Conservation (phyloP, 2,113 vertebrate species). For the Silurus glanis region DNA sequence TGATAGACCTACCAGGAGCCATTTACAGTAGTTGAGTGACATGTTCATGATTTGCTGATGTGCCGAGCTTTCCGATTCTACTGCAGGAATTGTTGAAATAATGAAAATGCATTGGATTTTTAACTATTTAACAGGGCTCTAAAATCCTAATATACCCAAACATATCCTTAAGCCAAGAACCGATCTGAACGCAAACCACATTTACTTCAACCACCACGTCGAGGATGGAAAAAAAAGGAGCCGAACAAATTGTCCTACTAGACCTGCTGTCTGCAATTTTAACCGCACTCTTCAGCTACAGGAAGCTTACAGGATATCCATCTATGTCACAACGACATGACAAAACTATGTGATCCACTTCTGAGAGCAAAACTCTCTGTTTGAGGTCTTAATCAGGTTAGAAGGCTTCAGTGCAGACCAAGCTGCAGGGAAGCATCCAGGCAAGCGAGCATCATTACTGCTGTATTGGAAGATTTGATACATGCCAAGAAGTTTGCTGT, state of each 20-base stretch:
- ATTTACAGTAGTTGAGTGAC: not conserved
- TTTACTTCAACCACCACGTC: not conserved
- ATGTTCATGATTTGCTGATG: not conserved
- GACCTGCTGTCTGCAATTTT: not conserved
- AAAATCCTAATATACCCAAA: not conserved
- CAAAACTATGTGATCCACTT: conserved; percentile 21
- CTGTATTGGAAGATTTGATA: conserved; percentile 39
- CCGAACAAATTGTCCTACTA: not conserved
- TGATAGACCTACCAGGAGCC: not conserved
- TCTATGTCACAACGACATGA: conserved; percentile 16
- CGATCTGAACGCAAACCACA: conserved; percentile 2
- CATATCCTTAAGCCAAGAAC: not conserved
- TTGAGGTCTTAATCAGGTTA: conserved; percentile 47
- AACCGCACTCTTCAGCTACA: not conserved
- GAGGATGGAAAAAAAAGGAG: not conserved
- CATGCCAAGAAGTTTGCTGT: conserved; percentile 26
- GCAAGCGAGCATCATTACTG: conserved; percentile 37
- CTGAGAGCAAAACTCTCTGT: conserved; percentile 34
- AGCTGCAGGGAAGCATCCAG: conserved; percentile 30
- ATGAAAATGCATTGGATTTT: conserved; percentile 11
- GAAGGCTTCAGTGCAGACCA: conserved; percentile 18
- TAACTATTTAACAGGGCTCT: conserved; percentile 25
- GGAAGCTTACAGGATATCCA: not conserved
- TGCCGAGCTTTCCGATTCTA: not conserved
- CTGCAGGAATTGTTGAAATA: not conserved